These are phyloP conservation scores for Sebastes elongatus DNA, from an alignment of 2,797 vertebrate genomes.

Conservation along the genomic window DNA sequence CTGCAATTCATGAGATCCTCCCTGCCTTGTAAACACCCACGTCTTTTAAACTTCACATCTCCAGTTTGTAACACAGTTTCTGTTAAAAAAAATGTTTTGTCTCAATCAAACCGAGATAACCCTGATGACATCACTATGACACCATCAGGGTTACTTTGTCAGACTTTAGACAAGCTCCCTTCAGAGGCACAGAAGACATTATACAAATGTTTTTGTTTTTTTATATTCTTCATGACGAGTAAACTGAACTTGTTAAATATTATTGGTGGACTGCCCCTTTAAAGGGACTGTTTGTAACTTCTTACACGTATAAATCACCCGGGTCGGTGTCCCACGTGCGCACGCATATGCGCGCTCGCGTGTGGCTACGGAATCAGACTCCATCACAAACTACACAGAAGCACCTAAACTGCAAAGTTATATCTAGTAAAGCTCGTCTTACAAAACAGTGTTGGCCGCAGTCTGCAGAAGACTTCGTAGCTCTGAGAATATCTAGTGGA, in stretches of 20 bases:
- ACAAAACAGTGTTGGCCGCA: no score
- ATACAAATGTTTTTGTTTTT: accelerated
- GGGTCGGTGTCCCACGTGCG: no score
- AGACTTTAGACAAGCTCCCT: not conserved
- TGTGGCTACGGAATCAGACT: no score
- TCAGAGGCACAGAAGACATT: not conserved
- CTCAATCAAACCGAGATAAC: not conserved
- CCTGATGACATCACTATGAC: constrained; percentile 9
- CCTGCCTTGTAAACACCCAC: not conserved
- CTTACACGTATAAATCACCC: no score
- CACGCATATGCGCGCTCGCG: no score
- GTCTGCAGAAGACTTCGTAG: no score
- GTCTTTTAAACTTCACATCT: not conserved
- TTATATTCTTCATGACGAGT: not conserved
- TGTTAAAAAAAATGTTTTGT: not conserved
- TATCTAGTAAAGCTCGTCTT: no score
- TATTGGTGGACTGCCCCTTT: not conserved
- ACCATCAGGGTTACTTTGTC: not conserved
- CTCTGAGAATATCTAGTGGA: no score
- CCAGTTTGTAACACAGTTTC: not conserved
- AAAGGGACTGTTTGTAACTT: no score
- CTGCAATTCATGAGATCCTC: no score
- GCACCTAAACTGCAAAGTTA: no score
- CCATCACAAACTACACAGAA: no score
- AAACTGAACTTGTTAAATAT: not conserved